Evolutionary conservation across 30 jellyfish, hydroid and myxozoan species (phyloP).

Genomic region (Turritopsis dohrnii): DNA sequence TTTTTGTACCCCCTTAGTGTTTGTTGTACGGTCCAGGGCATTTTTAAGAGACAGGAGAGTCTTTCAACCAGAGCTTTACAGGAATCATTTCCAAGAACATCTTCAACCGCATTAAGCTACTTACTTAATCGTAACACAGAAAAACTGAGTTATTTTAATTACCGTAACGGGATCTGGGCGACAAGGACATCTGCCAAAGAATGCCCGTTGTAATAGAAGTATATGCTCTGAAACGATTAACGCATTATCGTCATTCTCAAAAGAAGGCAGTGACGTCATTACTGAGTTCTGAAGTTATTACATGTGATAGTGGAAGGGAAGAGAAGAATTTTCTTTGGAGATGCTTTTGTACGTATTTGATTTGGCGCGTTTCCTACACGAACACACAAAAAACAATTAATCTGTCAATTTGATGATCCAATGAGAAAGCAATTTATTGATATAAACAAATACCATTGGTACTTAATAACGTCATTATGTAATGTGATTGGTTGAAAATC

Average conservation of each 20-base stretch:
- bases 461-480: not conserved
- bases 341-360: not conserved
- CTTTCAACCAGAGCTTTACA: too few species aligned
- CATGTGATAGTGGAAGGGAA: not conserved
- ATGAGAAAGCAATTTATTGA: not conserved
- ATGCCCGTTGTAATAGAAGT: not conserved
- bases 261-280: not conserved
- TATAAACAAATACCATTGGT: not conserved
- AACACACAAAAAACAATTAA: not conserved
- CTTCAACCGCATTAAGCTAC: not conserved
- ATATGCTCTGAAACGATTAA: not conserved
- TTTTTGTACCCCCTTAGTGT: too few species aligned
- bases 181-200: not conserved
- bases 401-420: not conserved
- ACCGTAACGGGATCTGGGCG: not conserved
- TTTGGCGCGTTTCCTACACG: not conserved
- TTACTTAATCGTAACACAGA: not conserved
- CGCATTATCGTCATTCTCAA: not conserved
- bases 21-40: too few species aligned
- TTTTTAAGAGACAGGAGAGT: too few species aligned
- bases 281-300: not conserved
- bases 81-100: not conserved
- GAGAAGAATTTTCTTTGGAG: not conserved
- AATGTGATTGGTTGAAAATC: not conserved
- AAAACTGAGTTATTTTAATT: not conserved